Base-by-base conservation (phyloP, 1,140 invertebrate species). In the Zophobas atratus region DNA sequence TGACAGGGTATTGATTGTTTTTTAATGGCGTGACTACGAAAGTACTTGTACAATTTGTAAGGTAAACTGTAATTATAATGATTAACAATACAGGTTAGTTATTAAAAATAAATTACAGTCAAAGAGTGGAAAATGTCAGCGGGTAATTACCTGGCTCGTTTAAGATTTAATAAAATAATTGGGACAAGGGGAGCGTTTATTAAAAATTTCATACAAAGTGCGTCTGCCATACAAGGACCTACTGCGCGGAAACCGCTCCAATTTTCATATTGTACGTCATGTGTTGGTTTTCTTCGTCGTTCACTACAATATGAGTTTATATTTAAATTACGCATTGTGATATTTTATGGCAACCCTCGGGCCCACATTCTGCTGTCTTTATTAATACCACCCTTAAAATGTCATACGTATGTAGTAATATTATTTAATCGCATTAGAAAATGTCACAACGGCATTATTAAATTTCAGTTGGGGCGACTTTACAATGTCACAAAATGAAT, bases 331-430 rank as follows among this genome's bases (percentile, higher is more conserved):
- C 55, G 71, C 49, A 73, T 53, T 55, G 71, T 73, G 71, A 73
- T 73, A 73, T 73, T 73, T 73, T 73, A 73, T 41, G 36, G 48
- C n/a, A 53, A 73, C 38, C 49, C 60, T 67, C 38, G 8, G 39
- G 6, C 33, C 60, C 41, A 41, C 71, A 38, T 55, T 73, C 38
- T 51, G 20, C 51, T 38, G 70, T 72, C 70, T 73, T 67, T 73
- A 55, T 73, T 53, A 73, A 73, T 73, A 73, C 55, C 71, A 73
- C 48, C 48, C 48, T 43, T 55, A 43, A 73, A 73, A 73, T 73
- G 71, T 73, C 71, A 73, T 73, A 73, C 36, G 71, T 73, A 73
- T 73, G 70, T 55, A 67, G 60, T 67, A 67, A 67, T 67, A 67
- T 67, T 67, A 67, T 67, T 67, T 55, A 73, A 55, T 73, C 49